Evolutionary conservation across 1,140 invertebrate species (phyloP).

Genomic region (Lucilia cuprina): DNA sequence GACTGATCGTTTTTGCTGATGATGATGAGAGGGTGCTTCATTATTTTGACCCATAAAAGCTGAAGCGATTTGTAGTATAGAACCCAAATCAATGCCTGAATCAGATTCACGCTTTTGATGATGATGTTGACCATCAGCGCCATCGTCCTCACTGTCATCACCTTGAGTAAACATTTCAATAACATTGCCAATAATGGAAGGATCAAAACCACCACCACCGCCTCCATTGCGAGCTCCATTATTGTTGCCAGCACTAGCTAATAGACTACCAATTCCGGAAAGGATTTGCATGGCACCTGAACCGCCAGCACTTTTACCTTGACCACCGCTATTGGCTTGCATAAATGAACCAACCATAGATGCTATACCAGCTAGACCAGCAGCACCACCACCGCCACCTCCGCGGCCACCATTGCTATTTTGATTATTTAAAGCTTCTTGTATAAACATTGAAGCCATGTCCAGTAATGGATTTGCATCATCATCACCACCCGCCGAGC

Average conservation of each 20-base stretch:
- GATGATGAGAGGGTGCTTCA: slow-evolving; percentile 42
- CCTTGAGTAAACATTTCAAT: slow-evolving; percentile 62
- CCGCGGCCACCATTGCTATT: slow-evolving; percentile 61
- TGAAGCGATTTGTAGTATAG: slow-evolving; percentile 70
- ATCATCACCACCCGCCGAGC: slow-evolving; percentile 55
- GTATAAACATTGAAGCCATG: slow-evolving; percentile 66
- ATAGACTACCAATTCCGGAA: slow-evolving; percentile 61
- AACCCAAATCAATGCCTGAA: slow-evolving; percentile 63
- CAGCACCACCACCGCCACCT: slow-evolving; percentile 55
- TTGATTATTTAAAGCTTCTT: slow-evolving; percentile 64
- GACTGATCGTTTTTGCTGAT: slow-evolving; percentile 49
- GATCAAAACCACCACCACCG: slow-evolving; percentile 60
- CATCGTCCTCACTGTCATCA: slow-evolving; percentile 50
- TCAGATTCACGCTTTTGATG: slow-evolving; percentile 34
- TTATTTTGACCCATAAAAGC: slow-evolving; percentile 66
- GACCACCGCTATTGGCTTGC: slow-evolving; percentile 64
- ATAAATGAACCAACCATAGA: slow-evolving; percentile 66
- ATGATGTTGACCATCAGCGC: slow-evolving; percentile 38
- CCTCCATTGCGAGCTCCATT: slow-evolving; percentile 39
- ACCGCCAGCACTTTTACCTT: slow-evolving; percentile 40
- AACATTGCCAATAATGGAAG: slow-evolving; percentile 63
- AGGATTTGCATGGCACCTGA: slow-evolving; percentile 61
- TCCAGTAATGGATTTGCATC: slow-evolving; percentile 67
- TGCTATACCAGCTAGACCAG: slow-evolving; percentile 57
- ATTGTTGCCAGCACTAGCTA: slow-evolving; percentile 49